phyloP scores from a whole-genome alignment of 2,888 invertebrate species.

The Molorchus minor region DNA sequence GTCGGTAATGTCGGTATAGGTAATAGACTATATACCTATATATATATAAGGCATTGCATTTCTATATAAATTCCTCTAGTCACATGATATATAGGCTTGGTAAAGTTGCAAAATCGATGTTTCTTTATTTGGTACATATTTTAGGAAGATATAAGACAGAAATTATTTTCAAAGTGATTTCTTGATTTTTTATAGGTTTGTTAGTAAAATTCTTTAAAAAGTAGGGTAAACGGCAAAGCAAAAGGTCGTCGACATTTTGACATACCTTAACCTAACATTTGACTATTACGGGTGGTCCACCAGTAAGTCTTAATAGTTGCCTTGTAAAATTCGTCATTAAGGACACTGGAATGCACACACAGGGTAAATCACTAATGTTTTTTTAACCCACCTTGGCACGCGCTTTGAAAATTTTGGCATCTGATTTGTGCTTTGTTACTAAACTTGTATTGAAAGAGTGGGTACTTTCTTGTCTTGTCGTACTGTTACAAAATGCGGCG shows the following conservation, averaged over 20 bases:
- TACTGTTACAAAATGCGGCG: constrained; percentile 31
- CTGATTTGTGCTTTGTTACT: constrained; percentile 32
- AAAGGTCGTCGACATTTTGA: constrained; percentile 60
- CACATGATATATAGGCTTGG: constrained; percentile 41
- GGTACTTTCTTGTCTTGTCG: constrained; percentile 27
- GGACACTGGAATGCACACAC: constrained; percentile 3
- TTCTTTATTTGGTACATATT: constrained; percentile 7
- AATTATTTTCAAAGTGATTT: too few species aligned
- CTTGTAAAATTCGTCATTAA: constrained; percentile 20
- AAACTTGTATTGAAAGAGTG: constrained; percentile 30
- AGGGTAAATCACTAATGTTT: constrained; percentile 9
- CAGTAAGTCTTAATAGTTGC: constrained; percentile 23
- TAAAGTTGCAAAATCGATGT: constrained; percentile 25
- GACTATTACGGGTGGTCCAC: constrained; percentile 33
- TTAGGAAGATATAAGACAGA: too few species aligned
- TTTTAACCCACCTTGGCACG: constrained; percentile 25
- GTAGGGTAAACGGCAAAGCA: constrained; percentile 48
- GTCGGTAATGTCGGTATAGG: too few species aligned
- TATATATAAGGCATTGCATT: too few species aligned
- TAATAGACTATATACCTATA: too few species aligned
- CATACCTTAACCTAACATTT: constrained; percentile 55
- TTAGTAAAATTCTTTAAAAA: constrained; percentile 34
- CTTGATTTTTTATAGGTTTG: too few species aligned
- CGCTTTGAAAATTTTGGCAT: constrained; percentile 26
- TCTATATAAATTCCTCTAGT: constrained; percentile 26